Evolutionary conservation across 2,888 invertebrate genomes (phyloP).

Genomic region (Serrognathus titanus): DNA sequence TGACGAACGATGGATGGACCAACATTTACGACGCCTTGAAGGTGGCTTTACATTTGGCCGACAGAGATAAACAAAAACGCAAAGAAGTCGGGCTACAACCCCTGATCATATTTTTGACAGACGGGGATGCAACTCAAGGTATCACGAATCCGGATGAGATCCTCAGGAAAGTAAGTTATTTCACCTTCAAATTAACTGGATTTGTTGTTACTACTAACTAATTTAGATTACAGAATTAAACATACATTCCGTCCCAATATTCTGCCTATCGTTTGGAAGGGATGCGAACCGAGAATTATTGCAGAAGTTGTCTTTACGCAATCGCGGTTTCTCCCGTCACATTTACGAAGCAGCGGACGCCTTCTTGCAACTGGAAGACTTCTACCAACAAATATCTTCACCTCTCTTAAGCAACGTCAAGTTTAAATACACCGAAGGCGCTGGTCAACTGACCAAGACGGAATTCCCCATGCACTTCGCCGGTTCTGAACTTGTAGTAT

Average conservation of each 20-base stretch:
- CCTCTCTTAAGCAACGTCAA: conserved; percentile 64
- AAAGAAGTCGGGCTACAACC: conserved; percentile 51
- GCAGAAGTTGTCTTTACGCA: conserved; percentile 61
- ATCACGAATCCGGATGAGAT: conserved; percentile 54
- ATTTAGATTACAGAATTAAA: conserved; percentile 35
- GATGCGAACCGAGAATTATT: conserved; percentile 66
- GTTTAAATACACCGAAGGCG: conserved; percentile 61
- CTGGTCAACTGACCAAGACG: conserved; percentile 54
- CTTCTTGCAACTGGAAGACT: conserved; percentile 62
- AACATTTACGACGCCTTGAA: conserved; percentile 65
- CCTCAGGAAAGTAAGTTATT: conserved; percentile 34
- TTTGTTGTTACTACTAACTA: no score
- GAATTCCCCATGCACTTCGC: conserved; percentile 58
- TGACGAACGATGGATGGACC: conserved; percentile 60
- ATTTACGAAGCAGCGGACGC: conserved; percentile 73
- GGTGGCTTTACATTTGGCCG: conserved; percentile 47
- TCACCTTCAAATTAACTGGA: no score
- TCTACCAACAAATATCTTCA: conserved; percentile 66
- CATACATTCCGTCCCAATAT: conserved; percentile 51
- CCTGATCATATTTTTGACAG: conserved; percentile 63
- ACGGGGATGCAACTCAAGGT: conserved; percentile 64
- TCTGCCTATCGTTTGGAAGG: conserved; percentile 68
- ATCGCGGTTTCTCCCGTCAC: conserved; percentile 65
- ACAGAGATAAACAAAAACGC: conserved; percentile 26
- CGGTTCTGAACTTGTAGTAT: conserved; percentile 64